Percentiles rank a stretch among this genome's conserved stretches.
These are phyloP conservation scores for Brachylomia viminalis DNA, from an alignment of 2,888 invertebrate species.

Conservation along the genomic window DNA sequence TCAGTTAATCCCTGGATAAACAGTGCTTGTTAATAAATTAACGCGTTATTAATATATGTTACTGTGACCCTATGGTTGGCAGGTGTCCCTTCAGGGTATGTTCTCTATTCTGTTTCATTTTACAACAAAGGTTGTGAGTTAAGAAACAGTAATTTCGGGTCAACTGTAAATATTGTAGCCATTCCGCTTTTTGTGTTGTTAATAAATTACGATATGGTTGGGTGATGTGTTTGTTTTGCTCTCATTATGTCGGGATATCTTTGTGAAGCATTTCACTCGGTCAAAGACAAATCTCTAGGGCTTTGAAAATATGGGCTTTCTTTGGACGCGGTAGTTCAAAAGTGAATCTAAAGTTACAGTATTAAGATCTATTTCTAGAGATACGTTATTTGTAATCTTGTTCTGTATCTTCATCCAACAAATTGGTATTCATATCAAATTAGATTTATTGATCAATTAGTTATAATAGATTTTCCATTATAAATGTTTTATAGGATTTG, in stretches of 20 bases:
- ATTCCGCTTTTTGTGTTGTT: slow-evolving; percentile 85
- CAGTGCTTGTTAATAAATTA: slow-evolving; percentile 90
- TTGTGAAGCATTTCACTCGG: slow-evolving; percentile 68
- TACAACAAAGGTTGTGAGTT: slow-evolving; percentile 84
- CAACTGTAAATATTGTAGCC: slow-evolving; percentile 87
- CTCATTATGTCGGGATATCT: slow-evolving; percentile 74
- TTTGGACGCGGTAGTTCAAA: slow-evolving; percentile 34
- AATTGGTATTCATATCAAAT: neutral
- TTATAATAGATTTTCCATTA: neutral
- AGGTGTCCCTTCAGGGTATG: slow-evolving; percentile 86
- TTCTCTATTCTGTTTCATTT: slow-evolving; percentile 81
- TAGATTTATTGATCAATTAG: neutral
- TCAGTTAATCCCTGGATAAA: slow-evolving; percentile 90
- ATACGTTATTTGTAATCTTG: neutral
- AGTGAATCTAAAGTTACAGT: slow-evolving; percentile 23
- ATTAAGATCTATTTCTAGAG: slow-evolving; percentile 1
- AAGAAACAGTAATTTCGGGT: slow-evolving; percentile 86
- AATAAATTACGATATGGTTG: slow-evolving; percentile 82
- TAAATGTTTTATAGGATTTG: neutral
- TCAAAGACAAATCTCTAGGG: slow-evolving; percentile 70
- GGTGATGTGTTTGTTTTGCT: slow-evolving; percentile 80
- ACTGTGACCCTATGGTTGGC: slow-evolving; percentile 86
- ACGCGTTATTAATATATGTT: slow-evolving; percentile 90
- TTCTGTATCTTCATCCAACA: neutral
- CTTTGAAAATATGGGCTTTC: slow-evolving; percentile 65